Conservation (phyloP, 2,797 vertebrate genomes). For the Cirrhinus molitorella region DNA sequence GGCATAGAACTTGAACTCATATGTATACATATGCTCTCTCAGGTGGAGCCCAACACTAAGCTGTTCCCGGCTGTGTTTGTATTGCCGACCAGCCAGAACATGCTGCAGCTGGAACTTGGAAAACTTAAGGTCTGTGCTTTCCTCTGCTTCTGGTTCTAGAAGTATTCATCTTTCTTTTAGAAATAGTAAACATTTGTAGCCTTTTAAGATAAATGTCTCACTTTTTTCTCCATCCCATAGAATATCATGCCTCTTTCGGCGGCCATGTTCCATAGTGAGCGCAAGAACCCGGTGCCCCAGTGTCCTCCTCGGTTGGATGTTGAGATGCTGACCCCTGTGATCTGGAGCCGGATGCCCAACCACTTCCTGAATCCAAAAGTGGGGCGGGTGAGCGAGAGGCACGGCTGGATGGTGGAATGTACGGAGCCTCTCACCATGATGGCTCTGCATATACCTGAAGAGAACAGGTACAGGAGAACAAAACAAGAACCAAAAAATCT, state of each 20-base stretch:
- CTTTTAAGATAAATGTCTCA: background rate
- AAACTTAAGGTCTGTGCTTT: slow-evolving; percentile 87
- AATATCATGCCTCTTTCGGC: slow-evolving; percentile 98
- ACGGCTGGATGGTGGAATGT: slow-evolving; percentile 92
- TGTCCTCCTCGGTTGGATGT: slow-evolving; percentile 88
- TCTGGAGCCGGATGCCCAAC: slow-evolving; percentile 96
- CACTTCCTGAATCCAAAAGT: slow-evolving; percentile 86
- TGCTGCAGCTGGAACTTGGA: slow-evolving; percentile 91
- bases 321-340: slow-evolving; percentile 89
- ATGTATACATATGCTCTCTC: slow-evolving; percentile 35
- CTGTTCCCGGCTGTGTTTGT: slow-evolving; percentile 91
- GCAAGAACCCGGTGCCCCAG: slow-evolving; percentile 91
- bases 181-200: background rate
- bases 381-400: slow-evolving; percentile 80
- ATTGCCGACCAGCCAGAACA: slow-evolving; percentile 87
- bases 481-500: background rate
- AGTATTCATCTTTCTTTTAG: background rate
- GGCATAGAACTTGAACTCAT: background rate
- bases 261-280: slow-evolving; percentile 94
- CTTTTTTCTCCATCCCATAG: slow-evolving; percentile 68
- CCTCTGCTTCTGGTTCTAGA: background rate
- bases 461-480: slow-evolving; percentile 84
- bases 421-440: slow-evolving; percentile 91
- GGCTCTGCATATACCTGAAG: slow-evolving; percentile 94
- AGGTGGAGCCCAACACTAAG: slow-evolving; percentile 98